Base-by-base conservation (phyloP, 64 coral and sea anemone genomes). In the Anthopleura sola region DNA sequence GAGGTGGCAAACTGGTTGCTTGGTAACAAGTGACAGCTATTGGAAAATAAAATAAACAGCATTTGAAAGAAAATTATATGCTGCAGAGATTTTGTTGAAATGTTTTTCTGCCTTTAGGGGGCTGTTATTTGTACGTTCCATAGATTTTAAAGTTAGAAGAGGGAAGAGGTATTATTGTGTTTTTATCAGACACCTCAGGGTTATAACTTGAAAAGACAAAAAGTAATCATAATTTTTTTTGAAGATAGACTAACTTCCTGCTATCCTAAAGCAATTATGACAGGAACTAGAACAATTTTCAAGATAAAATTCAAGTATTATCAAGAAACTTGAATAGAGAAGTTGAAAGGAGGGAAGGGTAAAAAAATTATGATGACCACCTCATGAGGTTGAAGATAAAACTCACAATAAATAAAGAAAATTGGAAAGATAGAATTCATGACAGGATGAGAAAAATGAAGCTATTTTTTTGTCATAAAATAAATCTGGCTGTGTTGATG, bases 281-380 rank as follows among this genome's bases (percentile, higher is more conserved):
- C 58, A 62, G 58, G 58, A 62, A 62, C 58, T 62, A n/a, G 58
- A 62, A 62, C 58, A 62, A 62, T 11, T 26, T 62, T 26, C 21
- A 62, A 62, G 58, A 62, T 62, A 62, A 62, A 62, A 62, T 62
- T 62, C 58, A 26, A 62, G 58, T 62, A 62, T 62, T 62, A 62
- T 62, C 58, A 62, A n/a, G 58, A 62, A 62, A 26, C 21, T n/a
- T 62, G 21, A 62, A n/a, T 0, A 62, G 58, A 62, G 21, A 62
- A 26, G 58, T 26, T 62, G 58, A 62, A 62, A 9, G 21, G 58
- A 15, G 58, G 21, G 58, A 62, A 62, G 24, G n/a, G 23, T 23
- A 23, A 62, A 62, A n/a, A 62, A 26, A 23, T n/a, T 5, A 20
- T 23, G 3, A 7, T 62, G 21, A 62, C 16, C 58, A 62, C 24